A percentile compares a stretch with the other conserved stretches of the same genome.
Conservation (phyloP, 2,113 vertebrate genomes). For the Hippocampus comes region DNA sequence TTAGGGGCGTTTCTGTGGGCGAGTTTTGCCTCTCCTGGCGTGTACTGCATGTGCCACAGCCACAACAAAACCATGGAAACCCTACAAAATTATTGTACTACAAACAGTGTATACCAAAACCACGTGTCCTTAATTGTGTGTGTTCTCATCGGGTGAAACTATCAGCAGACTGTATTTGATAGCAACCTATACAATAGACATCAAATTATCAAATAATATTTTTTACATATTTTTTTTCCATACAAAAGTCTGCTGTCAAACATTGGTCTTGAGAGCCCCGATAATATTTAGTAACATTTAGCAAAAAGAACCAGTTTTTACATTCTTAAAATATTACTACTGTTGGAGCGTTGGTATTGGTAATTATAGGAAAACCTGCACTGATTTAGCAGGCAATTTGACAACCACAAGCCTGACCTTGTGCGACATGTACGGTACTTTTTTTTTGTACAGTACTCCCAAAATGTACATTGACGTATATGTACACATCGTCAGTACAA, state of each 20-base stretch:
- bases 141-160: no score
- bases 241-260: neutral
- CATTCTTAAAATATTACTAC: neutral
- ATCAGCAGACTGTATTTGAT: neutral
- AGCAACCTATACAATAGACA: neutral
- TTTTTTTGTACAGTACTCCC: neutral
- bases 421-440: neutral
- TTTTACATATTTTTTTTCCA: neutral
- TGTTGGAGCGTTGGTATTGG: no score
- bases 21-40: neutral
- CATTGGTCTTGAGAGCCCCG: neutral
- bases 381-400: neutral
- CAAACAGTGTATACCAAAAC: no score
- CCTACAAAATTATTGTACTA: neutral
- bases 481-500: neutral
- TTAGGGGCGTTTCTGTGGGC: constrained; percentile 1
- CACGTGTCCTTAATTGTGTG: no score
- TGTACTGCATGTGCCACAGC: neutral
- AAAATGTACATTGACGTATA: neutral
- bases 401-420: neutral
- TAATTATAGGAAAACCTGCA: neutral
- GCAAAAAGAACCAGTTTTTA: neutral
- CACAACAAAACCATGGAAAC: neutral
- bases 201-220: neutral
- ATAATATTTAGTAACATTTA: neutral